Evolutionary conservation across 2,113 vertebrate species (phyloP).

Genomic region (Pholis gunnellus): DNA sequence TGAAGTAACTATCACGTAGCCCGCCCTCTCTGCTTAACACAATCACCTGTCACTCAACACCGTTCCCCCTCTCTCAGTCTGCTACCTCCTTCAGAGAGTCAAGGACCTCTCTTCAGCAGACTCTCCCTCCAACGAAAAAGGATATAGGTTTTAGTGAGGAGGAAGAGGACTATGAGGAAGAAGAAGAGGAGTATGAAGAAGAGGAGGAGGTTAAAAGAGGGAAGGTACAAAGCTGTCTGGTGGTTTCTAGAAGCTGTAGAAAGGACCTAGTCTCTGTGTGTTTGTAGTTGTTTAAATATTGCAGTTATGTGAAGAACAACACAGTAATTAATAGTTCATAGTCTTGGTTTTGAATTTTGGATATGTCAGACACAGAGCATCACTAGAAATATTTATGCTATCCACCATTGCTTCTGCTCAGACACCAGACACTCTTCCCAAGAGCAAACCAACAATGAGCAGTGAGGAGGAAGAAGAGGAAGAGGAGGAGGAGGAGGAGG

Average conservation of each 20-base stretch:
- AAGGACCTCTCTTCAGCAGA: conserved; percentile 51
- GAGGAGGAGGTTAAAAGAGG: conserved; percentile 63
- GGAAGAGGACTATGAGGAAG: conserved; percentile 62
- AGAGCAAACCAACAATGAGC: conserved; percentile 60
- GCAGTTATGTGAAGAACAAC: background rate
- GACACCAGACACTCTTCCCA: conserved; percentile 59
- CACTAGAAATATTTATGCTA: conserved; percentile 29
- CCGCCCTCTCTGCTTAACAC: conserved; percentile 34
- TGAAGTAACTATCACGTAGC: conserved; percentile 16
- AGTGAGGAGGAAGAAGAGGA: conserved; percentile 75
- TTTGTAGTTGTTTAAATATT: conserved; percentile 23
- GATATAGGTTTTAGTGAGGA: conserved; percentile 65
- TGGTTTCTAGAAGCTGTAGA: conserved; percentile 55
- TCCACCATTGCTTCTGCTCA: conserved; percentile 66
- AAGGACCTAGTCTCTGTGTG: conserved; percentile 31
- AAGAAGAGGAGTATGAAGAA: conserved; percentile 55
- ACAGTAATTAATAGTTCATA: background rate
- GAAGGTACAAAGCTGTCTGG: conserved; percentile 74
- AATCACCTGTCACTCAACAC: conserved; percentile 62
- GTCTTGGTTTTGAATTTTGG: background rate
- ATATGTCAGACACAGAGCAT: background rate
- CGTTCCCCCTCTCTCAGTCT: conserved; percentile 72
- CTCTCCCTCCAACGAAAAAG: conserved; percentile 44
- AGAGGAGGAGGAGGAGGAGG: conserved; percentile 47
- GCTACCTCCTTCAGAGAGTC: conserved; percentile 66